Evolutionary conservation across 2,113 vertebrate species (phyloP), one percentile per base, ranked within the genome.

Genomic region (Typhlomys cinereus): DNA sequence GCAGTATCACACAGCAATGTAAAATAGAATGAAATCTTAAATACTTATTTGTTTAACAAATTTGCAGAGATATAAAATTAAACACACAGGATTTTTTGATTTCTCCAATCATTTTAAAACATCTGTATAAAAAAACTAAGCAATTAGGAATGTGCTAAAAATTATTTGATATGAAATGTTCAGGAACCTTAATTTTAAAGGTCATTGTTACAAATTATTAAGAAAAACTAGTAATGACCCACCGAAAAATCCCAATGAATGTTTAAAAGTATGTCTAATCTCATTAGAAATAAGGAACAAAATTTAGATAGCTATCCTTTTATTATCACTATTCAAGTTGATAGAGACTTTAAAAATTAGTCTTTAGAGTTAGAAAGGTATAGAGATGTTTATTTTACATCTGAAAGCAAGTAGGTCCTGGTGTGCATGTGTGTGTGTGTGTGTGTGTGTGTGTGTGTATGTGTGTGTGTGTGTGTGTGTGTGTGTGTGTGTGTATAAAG

Each of bases 131-230:
- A 93, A 89, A 31, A 2, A 64, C 29, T 79, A 83, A 79, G 15
- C 7, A 44, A 74, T 29, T 80, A 83, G 31, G 34, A 89, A 61
- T 27, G 31, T 34, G 36, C 10, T n/a, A 13, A 84, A 87, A 90
- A 93, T 67, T 64, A 62, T 76, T 50, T 87, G 48, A 64, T 75
- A 54, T 41, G 54, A 67, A 80, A 71, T 87, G 48, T 44, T 84
- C 52, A 73, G 44, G 54, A 41, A 39, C 20, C 18, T 89, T 94
- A 80, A 87, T 79, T 95, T n/a, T 93, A 20, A 11, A 71, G 67
- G n/a, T 70, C 59, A 74, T 41, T 74, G 29, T 81, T 61, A 44
- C 2, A 69, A 69, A 70, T 83, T 57, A 88, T 85, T 88, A 57
- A 79, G 61, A 54, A 84, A 29, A 61, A 17, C n/a, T 57, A 44